These are phyloP conservation scores for Oxytorus armatus DNA, from an alignment of 2,888 invertebrate genomes.

Conservation along the genomic window DNA sequence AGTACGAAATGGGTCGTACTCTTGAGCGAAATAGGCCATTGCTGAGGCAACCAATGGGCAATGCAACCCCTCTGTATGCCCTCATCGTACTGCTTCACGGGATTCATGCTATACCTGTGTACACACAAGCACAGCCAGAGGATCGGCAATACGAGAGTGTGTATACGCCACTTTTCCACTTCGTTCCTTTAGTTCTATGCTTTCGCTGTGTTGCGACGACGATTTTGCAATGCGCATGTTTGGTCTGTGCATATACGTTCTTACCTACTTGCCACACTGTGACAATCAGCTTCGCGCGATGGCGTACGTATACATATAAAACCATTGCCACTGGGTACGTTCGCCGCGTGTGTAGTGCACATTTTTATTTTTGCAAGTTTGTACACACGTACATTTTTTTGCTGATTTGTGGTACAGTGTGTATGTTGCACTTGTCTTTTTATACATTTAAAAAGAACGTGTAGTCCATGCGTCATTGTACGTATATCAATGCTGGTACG, in stretches of 20 bases:
- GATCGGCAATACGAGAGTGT: constrained; percentile 44
- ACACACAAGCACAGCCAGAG: constrained; percentile 41
- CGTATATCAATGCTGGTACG: constrained; percentile 58
- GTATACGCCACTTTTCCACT: constrained; percentile 38
- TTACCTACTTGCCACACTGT: constrained; percentile 38
- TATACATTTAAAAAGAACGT: constrained; percentile 10
- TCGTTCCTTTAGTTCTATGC: constrained; percentile 29
- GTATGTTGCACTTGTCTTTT: constrained; percentile 42
- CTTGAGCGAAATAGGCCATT: constrained; percentile 81
- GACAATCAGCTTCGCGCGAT: constrained; percentile 36
- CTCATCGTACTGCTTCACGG: constrained; percentile 50
- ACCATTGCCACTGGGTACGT: constrained; percentile 57
- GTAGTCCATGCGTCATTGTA: constrained; percentile 37
- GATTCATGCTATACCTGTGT: constrained; percentile 17
- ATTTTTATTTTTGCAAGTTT: constrained; percentile 27
- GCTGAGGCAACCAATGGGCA: constrained; percentile 80
- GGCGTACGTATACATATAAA: constrained; percentile 58
- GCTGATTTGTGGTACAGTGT: constrained; percentile 37
- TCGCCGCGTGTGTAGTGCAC: constrained; percentile 47
- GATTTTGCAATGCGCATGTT: constrained; percentile 54
- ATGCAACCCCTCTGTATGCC: constrained; percentile 70
- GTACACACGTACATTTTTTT: constrained; percentile 40
- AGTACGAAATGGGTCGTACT: constrained; percentile 80
- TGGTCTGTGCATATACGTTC: constrained; percentile 39
- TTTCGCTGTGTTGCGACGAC: constrained; percentile 44